phyloP scores from a whole-genome alignment of 2,797 vertebrate genomes.

The Ctenopoma kingsleyae region DNA sequence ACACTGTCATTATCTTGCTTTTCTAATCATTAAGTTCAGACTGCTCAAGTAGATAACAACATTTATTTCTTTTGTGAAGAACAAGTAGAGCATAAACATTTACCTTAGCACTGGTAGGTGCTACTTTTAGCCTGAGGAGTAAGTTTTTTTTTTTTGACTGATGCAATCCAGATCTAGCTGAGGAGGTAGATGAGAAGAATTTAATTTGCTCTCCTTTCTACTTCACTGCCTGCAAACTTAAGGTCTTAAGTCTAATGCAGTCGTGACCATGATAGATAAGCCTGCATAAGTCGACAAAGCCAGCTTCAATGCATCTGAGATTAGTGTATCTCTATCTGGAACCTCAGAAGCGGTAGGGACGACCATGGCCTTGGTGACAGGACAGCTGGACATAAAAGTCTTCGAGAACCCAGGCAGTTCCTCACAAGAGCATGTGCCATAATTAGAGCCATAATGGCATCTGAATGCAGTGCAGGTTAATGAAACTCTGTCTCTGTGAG shows the following conservation, averaged over 20 bases:
- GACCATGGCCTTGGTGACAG: slow-evolving; percentile 80
- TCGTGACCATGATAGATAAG: slow-evolving; percentile 79
- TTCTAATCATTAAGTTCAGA: slow-evolving; percentile 50
- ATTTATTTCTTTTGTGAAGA: slow-evolving; percentile 37
- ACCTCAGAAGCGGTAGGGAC: slow-evolving; percentile 42
- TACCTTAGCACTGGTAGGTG: slow-evolving; percentile 47
- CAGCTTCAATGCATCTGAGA: slow-evolving; percentile 80
- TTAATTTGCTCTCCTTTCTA: slow-evolving; percentile 81
- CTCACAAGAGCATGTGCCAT: slow-evolving; percentile 82
- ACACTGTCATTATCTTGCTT: slow-evolving; percentile 53
- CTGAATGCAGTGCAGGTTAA: slow-evolving; percentile 86
- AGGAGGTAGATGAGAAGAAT: slow-evolving; percentile 80
- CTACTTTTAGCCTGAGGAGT: slow-evolving; percentile 54
- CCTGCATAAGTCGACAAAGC: slow-evolving; percentile 78
- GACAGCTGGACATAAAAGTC: slow-evolving; percentile 75
- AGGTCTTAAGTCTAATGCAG: slow-evolving; percentile 78
- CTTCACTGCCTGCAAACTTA: slow-evolving; percentile 71
- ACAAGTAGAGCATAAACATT: slow-evolving; percentile 43
- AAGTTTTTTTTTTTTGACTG: slow-evolving; percentile 52
- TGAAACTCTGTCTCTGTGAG: slow-evolving; percentile 82
- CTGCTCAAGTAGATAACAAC: slow-evolving; percentile 26
- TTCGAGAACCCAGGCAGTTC: slow-evolving; percentile 71
- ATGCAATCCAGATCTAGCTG: slow-evolving; percentile 74
- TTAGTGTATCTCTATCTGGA: slow-evolving; percentile 72
- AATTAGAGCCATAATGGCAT: slow-evolving; percentile 88